Evolutionary conservation across 2,797 vertebrate genomes (phyloP), one percentile per base, ranked within the genome.

Genomic region (Platalea minor): DNA sequence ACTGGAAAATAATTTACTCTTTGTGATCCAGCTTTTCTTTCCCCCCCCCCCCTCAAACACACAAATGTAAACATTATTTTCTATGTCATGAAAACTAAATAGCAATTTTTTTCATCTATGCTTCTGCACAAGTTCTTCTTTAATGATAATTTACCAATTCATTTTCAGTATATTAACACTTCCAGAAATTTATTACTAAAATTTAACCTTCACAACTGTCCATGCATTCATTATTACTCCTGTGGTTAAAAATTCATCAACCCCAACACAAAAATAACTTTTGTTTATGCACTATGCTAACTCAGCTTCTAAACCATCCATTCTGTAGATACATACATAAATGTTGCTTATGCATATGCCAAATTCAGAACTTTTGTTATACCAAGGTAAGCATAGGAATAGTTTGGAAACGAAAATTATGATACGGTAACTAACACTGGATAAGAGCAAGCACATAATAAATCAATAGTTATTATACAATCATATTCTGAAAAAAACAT

Each of bases 11-110:
- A 84, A 59, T 43, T 79, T 37, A 69, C 18, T 65, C 6, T 2
- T 70, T 54, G 3, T 43, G 19, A 69, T 85, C 43, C 10, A 70
- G 21, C 1, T 56, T 77, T 81, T 53, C 3, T 82, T 70, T 13
- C 29, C 11, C 4, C 4, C 9, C 4, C 10, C 2, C 4, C 9
- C 4, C 10, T 2, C 24, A 24, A 56, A 31, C 5, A 54, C 35
- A 25, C 5, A 85, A 57, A n/a, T 1, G 10, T 5, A 63, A 46
- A 64, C 2, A 21, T n/a, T n/a, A n/a, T 79, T 79, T 87, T 70
- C 15, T 63, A 7, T 54, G 12, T 31, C 39, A 80, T 35, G 9
- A 85, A 76, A 85, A 24, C 1, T 20, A 63, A 69, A 50, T 3
- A 54, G 4, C 2, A 11, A 0, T 24, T 64, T n/a, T 73, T 65